Evolutionary conservation across 2,888 invertebrate species (phyloP), one percentile per base, ranked within the genome.

Genomic region (Cryptocheilus praepositus): DNA sequence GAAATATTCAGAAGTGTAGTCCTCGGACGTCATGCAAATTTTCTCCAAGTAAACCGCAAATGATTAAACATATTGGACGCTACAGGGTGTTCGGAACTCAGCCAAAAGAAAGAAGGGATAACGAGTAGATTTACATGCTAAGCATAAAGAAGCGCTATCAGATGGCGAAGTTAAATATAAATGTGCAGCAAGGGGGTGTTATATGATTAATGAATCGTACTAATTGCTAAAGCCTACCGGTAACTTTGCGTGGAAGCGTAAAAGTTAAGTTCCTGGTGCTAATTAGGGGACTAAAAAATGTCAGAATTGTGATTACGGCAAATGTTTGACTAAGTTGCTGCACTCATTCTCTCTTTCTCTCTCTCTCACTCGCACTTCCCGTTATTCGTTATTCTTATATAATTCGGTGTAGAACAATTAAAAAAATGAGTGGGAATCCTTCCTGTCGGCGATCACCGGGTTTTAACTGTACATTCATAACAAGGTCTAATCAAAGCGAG

Each of bases 61-160:
- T 75, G 68, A 68, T 68, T 52, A 61, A 36, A 28, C 22, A 52
- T 22, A 61, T 49, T 45, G 57, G 62, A 18, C 15, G 44, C 74
- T 77, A 77, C 77, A 63, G 74, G 81, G 70, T 73, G 68, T 83
- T 84, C 81, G 77, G 84, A 83, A 81, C 86, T 87, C 87, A 86
- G 86, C 85, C 86, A 86, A 86, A 83, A 84, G 83, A 86, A 85
- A 81, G 81, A 80, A 76, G 68, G 74, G 71, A 64, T 74, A 79
- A 70, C 63, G 69, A 72, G 76, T 66, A 65, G 67, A 74, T 64
- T 58, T 68, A 64, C 80, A 81, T 81, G 80, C 76, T 62, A 80
- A 82, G 74, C 76, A 60, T 73, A 63, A 61, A 65, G 64, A 64
- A 69, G 52, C 67, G 49, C 63, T 76, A 61, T 65, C 61, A 66